A percentile compares a stretch with the other conserved stretches of the same genome.
phyloP scores from a whole-genome alignment of 2,888 invertebrate species.

The Atethmia centrago region DNA sequence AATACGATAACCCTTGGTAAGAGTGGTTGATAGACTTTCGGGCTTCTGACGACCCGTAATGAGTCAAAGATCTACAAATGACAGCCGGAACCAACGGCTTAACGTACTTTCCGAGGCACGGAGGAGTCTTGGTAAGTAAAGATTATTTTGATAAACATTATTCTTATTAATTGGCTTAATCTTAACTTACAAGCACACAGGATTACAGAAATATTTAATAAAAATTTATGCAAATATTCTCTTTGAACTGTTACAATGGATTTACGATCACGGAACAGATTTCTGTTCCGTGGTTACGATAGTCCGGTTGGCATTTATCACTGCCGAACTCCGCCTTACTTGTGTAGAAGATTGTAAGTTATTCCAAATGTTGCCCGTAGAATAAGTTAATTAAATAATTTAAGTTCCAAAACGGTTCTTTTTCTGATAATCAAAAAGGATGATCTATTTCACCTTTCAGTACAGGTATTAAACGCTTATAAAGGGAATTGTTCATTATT shows the following conservation, averaged over 20 bases:
- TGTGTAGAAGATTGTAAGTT: constrained; percentile 51
- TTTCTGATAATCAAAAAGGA: background rate
- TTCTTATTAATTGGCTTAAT: too few species aligned
- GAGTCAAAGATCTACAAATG: too few species aligned
- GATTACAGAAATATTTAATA: constrained; percentile 33
- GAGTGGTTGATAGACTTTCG: too few species aligned
- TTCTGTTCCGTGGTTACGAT: too few species aligned
- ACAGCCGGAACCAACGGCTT: too few species aligned
- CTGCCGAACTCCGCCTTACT: constrained; percentile 55
- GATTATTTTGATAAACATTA: too few species aligned
- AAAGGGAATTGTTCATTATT: too few species aligned
- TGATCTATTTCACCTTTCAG: background rate
- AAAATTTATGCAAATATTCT: constrained; percentile 48
- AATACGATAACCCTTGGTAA: too few species aligned
- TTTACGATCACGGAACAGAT: too few species aligned
- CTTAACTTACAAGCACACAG: background rate
- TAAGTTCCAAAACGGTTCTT: background rate
- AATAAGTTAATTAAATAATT: background rate
- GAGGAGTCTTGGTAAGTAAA: too few species aligned
- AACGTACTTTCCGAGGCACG: too few species aligned
- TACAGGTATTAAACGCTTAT: background rate
- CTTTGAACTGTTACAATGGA: constrained; percentile 41
- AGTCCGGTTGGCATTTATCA: constrained; percentile 50
- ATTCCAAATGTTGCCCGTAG: constrained; percentile 22
- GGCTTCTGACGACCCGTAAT: too few species aligned